Conservation (phyloP, 2,797 vertebrate genomes). For the Tenualosa thibaudeaui region DNA sequence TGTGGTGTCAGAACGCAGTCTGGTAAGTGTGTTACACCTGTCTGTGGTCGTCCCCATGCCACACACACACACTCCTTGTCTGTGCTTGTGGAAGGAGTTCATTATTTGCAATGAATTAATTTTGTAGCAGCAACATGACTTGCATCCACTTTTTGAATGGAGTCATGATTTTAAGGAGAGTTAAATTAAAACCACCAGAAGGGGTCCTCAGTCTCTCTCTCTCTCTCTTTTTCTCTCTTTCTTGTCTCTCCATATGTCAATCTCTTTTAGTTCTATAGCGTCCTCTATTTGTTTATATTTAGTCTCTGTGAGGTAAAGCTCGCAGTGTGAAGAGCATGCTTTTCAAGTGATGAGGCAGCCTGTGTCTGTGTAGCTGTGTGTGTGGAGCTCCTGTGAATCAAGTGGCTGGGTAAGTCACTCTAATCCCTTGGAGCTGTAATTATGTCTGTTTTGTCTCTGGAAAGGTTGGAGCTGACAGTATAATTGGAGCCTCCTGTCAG, state of each 20-base stretch:
- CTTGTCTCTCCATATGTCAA: not conserved
- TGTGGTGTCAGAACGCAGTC: constrained; percentile 81
- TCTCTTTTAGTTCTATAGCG: not conserved
- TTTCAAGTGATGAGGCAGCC: not conserved
- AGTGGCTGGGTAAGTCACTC: constrained; percentile 7
- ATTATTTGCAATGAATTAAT: not conserved
- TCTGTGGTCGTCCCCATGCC: too few species aligned
- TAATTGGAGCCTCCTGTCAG: constrained; percentile 86
- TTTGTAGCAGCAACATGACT: not conserved
- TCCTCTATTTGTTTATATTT: not conserved
- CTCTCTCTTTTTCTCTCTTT: not conserved
- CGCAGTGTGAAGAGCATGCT: not conserved
- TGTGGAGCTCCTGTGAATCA: not conserved
- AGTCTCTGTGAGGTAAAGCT: not conserved
- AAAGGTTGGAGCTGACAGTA: constrained; percentile 89
- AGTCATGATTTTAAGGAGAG: not conserved
- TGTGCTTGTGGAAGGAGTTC: too few species aligned
- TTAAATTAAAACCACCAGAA: not conserved
- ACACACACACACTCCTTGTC: too few species aligned
- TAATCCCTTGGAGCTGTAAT: constrained; percentile 3
- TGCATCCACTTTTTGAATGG: not conserved
- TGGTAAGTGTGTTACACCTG: constrained; percentile 70
- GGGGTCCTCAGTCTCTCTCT: not conserved
- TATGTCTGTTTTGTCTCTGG: constrained; percentile 18
- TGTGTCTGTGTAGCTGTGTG: not conserved